Conservation (phyloP, 2,113 vertebrate species). For the Perca flavescens region DNA sequence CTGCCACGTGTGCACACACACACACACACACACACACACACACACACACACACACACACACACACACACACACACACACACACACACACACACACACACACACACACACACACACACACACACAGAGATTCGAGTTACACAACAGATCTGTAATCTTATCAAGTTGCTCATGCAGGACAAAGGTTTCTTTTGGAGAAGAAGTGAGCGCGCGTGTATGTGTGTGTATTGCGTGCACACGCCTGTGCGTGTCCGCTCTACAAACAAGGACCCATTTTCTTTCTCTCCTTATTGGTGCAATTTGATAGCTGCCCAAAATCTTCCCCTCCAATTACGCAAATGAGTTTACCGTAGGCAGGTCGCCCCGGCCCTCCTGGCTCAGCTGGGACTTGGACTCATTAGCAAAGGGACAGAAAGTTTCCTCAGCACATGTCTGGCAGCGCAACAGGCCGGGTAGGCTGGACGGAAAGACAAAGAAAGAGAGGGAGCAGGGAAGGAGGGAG, state of each 20-base stretch:
- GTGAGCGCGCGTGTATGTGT: neutral
- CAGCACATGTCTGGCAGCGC: slow-evolving; percentile 26
- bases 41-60: slow-evolving; percentile 16
- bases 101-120: slow-evolving; percentile 17
- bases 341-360: slow-evolving; percentile 36
- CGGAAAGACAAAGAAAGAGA: slow-evolving; percentile 7
- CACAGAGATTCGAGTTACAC: slow-evolving; percentile 38
- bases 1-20: slow-evolving; percentile 7
- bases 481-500: neutral
- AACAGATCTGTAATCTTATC: slow-evolving; percentile 71
- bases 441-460: neutral
- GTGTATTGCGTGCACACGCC: neutral
- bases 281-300: slow-evolving; percentile 40
- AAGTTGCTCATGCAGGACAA: slow-evolving; percentile 71
- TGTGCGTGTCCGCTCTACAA: neutral
- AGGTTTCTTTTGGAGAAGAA: slow-evolving; percentile 46
- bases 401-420: slow-evolving; percentile 50
- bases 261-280: slow-evolving; percentile 61
- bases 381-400: slow-evolving; percentile 65
- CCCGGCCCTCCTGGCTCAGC: slow-evolving; percentile 23
- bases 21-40: slow-evolving; percentile 17
- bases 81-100: slow-evolving; percentile 13
- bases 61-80: slow-evolving; percentile 17
- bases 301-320: slow-evolving; percentile 53
- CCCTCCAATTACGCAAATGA: slow-evolving; percentile 72